Evolutionary conservation across 2,888 invertebrate genomes (phyloP).

Genomic region (Carabus problematicus): DNA sequence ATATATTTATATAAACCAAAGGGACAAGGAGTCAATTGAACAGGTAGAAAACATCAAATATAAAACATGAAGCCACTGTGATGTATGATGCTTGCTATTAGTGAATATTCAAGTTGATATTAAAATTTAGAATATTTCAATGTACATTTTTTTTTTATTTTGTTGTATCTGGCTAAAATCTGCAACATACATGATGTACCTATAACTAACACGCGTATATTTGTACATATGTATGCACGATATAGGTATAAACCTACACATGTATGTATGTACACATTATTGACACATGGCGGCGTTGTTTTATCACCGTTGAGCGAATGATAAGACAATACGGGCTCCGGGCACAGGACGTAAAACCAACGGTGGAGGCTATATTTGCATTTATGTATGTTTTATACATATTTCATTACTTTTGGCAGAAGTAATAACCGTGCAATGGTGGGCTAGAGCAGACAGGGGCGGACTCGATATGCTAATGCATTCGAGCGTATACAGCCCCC

Average conservation of each 20-base stretch:
- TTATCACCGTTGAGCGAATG: conserved; percentile 21
- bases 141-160: no score
- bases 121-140: no score
- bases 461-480: conserved; percentile 36
- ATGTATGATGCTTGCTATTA: no score
- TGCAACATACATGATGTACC: not conserved
- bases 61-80: no score
- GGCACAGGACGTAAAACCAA: conserved; percentile 16
- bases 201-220: conserved; percentile 2
- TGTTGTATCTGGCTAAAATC: no score
- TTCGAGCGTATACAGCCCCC: not conserved
- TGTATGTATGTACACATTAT: conserved; percentile 13
- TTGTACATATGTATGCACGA: no score
- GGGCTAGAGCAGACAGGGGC: not conserved
- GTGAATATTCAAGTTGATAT: no score
- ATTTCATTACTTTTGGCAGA: conserved; percentile 41
- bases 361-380: conserved; percentile 29
- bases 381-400: conserved; percentile 41
- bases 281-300: conserved; percentile 28
- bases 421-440: conserved; percentile 3
- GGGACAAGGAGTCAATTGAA: no score
- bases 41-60: no score
- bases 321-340: conserved; percentile 28
- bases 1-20: no score
- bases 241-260: no score